A percentile compares a stretch with the other conserved stretches of the same genome.
phyloP scores from a whole-genome alignment of 2,888 invertebrate genomes.

The Netelia fuscicornis region DNA sequence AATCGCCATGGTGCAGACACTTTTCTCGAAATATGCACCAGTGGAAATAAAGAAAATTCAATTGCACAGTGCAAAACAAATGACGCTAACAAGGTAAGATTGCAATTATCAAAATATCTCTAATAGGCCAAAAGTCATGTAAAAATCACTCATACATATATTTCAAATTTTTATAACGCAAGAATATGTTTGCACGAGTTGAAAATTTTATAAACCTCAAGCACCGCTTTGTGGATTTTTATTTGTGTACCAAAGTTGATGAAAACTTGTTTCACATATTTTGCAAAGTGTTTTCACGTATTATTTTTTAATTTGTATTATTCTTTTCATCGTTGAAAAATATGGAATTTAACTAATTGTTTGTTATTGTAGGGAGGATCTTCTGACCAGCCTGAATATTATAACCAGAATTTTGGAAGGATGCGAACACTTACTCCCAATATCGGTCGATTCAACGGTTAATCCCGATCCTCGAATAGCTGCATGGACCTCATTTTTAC shows the following conservation, averaged over 20 bases:
- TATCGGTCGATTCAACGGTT: conserved; percentile 86
- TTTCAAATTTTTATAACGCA: too few relatives aligned
- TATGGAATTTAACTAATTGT: too few relatives aligned
- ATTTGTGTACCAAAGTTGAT: too few relatives aligned
- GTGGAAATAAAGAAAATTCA: conserved; percentile 88
- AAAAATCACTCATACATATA: too few relatives aligned
- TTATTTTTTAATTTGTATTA: too few relatives aligned
- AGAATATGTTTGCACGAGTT: too few relatives aligned
- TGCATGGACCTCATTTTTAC: conserved; percentile 82
- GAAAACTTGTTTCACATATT: too few relatives aligned
- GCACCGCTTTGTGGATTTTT: too few relatives aligned
- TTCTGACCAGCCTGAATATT: conserved; percentile 89
- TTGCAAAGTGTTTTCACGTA: too few relatives aligned
- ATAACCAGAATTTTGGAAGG: conserved; percentile 88
- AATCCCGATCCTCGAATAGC: conserved; percentile 83
- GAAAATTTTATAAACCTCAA: too few relatives aligned
- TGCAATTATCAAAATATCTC: not conserved
- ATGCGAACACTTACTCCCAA: conserved; percentile 89
- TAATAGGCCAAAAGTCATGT: too few relatives aligned
- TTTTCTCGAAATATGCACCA: conserved; percentile 89
- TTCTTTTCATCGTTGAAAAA: too few relatives aligned
- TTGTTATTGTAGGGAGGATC: conserved; percentile 87
- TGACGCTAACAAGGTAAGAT: conserved; percentile 85
- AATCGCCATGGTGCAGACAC: conserved; percentile 88
- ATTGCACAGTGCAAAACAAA: conserved; percentile 85